Base-by-base conservation (phyloP, 2,888 invertebrate species). In the Aphrophora alni region DNA sequence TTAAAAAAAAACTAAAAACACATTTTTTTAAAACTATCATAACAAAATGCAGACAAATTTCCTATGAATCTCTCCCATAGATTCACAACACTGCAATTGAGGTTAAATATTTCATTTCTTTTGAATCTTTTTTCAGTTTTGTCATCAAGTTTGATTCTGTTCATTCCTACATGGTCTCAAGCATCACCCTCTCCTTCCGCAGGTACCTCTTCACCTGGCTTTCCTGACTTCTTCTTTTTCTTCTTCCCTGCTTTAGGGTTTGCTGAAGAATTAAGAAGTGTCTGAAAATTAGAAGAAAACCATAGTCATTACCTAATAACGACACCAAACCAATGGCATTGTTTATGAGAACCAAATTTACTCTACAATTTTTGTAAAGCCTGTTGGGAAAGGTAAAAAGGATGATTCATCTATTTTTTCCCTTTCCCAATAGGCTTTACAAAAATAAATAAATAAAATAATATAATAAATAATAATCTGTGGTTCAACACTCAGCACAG, bases 171-270 rank as follows among this genome's bases (percentile, higher is more conserved):
- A 21, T 59, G 59, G n/a, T 59, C n/a, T 80, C 79, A 77, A 69
- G 77, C 82, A 17, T 82, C 84, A 12, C 82, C 84, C 44, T 83
- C 84, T 5, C 83, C 82, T 81, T 83, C 84, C 76, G 79, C 81
- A 14, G 68, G 80, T 4, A 78, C 83, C 12, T 82, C 82, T 68
- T 83, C 85, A 74, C 83, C 84, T 12, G 74, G 59, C 76, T 83
- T 84, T 10, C 80, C 82, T 33, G 81, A 92, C 93, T 95, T 95
- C 94, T 96, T 96, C 92, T 96, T 96, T 93, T 96, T 97, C 91
- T 95, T 95, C 90, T 97, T 97, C 85, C 94, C 95, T 27, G 95
- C 91, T 89, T 96, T 97, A 74, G 94, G 92, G 84, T 93, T 93
- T 83, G 95, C 94, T 21, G 94, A 93, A 82, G 93, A 92, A 87